Base-by-base conservation (phyloP, 2,797 vertebrate genomes). In the Mallotus villosus region DNA sequence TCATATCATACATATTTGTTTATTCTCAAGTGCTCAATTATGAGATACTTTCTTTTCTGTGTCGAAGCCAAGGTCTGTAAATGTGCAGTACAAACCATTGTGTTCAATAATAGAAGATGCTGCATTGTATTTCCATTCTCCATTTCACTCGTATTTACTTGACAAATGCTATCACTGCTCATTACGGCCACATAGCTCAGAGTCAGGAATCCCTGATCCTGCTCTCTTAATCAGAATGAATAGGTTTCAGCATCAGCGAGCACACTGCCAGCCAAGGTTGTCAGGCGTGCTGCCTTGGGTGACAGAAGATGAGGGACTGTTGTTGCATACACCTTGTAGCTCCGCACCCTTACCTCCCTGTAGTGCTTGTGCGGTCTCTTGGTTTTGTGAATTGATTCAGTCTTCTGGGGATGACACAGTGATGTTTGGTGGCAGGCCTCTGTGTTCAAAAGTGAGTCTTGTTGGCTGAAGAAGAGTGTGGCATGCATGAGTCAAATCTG, bases 351-450 rank as follows among this genome's bases (percentile, higher is more conserved):
- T 71, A 78, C 14, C 2, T 12, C 55, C 41, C 71, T 5, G 9
- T 77, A 81, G 67, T 71, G 58, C 61, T 63, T 81, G 74, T 75
- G 80, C 77, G 67, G 27, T 63, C 74, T 74, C 51, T 70, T 29
- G n/a, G 24, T 74, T 61, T 70, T 76, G 59, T 72, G 80, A 71
- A 68, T 75, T 71, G 70, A 73, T 16, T 14, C 59, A 65, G 67
- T 53, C 68, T 74, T 85, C 66, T 79, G 32, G 63, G 67, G 74
- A 81, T 79, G 76, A 84, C 82, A 77, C 24, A 1, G 62, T 91
- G 79, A 89, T 88, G 88, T 69, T 79, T 80, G 63, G 49, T 80
- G 76, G 82, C 87, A 87, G 85, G 67, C 60, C 73, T 79, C 69
- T 81, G 70, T 77, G 71, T 77, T 81, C 80, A 76, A 63, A 32